phyloP scores from a whole-genome alignment of 2,797 vertebrate genomes.

The Florisuga fusca region DNA sequence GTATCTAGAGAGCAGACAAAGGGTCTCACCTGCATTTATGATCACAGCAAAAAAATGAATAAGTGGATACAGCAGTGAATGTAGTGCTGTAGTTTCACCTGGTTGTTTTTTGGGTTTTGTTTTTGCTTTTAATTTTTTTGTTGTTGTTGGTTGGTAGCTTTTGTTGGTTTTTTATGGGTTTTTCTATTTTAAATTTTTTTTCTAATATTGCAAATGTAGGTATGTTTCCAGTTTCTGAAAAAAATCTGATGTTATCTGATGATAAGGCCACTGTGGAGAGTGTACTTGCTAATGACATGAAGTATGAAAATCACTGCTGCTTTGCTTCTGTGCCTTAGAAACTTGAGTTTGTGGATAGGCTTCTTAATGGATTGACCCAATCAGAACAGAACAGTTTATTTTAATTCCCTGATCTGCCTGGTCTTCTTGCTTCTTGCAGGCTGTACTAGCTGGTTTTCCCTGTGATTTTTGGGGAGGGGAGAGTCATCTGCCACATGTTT shows the following conservation, averaged over 20 bases:
- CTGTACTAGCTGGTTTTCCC: background rate
- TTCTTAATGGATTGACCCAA: background rate
- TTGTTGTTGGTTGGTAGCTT: too few species aligned
- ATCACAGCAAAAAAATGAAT: background rate
- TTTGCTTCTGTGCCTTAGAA: background rate
- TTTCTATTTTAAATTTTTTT: background rate
- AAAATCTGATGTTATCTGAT: background rate
- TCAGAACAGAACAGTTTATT: background rate
- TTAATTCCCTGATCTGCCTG: background rate
- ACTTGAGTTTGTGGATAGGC: background rate
- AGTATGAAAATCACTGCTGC: background rate
- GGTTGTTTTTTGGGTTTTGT: background rate
- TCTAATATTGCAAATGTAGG: background rate
- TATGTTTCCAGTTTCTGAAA: background rate
- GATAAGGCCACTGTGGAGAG: rapidly evolving
- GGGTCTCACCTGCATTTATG: background rate
- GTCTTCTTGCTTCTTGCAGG: background rate
- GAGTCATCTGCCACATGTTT: background rate
- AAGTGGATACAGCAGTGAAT: background rate
- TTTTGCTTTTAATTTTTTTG: too few species aligned
- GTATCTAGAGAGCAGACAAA: background rate
- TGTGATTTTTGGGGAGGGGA: background rate
- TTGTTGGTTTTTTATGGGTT: too few species aligned
- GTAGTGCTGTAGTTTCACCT: background rate
- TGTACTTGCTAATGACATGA: background rate